Evolutionary conservation across 2,797 vertebrate genomes (phyloP), one percentile per base, ranked within the genome.

Genomic region (Semotilus atromaculatus): DNA sequence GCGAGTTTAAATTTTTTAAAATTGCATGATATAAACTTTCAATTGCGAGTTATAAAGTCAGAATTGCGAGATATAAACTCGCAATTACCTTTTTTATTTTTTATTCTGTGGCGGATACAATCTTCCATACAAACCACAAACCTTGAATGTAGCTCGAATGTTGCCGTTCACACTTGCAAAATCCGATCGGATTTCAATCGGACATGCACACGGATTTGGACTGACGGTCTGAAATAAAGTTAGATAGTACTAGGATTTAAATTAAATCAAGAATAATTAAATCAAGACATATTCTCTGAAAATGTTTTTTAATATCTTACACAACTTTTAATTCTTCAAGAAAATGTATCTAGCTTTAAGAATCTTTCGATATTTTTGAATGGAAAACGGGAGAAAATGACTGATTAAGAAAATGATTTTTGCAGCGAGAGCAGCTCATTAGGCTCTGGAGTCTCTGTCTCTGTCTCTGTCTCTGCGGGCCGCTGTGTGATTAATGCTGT

Each of bases 401-500:
- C 40, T 45, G 43, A 48, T 48, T 1, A 4, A 64, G 26, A 73
- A 72, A 64, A 21, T 1, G 58, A 64, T 74, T 82, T 74, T 16
- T 81, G 51, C 55, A n/a, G 29, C 11, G 70, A 6, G 3, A 60
- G 40, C 81, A 36, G 58, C 68, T 82, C 70, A 62, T 34, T 58
- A 48, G 38, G 34, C n/a, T 62, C 34, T 82, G 26, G 58, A 26
- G 80, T 7, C 38, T 55, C 34, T 73, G 70, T 80, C 62, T 55
- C 34, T 73, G 70, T 80, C 62, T 81, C 71, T 48, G 80, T 76
- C 62, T 34, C 34, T 66, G 18, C 72, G 87, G 19, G 29, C 29
- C 11, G 48, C 85, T 91, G 87, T 88, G 88, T 89, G 86, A 91
- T 92, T 91, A 90, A 80, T 74, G 73, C 64, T 87, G 84, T 85